phyloP scores from a whole-genome alignment of 1,140 invertebrate species.

The Drosophila takahashii region DNA sequence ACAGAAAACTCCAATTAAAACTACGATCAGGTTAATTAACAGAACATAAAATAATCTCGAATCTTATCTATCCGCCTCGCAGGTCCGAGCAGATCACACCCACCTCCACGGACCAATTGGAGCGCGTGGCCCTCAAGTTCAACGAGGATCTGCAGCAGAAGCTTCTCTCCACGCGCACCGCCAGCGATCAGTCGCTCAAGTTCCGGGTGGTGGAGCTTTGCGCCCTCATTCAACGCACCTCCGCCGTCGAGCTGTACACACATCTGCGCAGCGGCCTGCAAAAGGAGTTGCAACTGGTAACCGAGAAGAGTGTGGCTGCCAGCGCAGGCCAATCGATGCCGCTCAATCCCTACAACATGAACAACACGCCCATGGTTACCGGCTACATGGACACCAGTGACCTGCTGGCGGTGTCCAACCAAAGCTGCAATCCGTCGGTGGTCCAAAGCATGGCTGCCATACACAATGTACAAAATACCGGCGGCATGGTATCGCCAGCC shows the following conservation, averaged over 20 bases:
- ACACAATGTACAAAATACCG: constrained; percentile 39
- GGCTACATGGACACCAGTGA: constrained; percentile 62
- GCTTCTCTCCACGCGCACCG: constrained; percentile 65
- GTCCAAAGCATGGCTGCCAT: constrained; percentile 19
- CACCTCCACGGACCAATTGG: constrained; percentile 61
- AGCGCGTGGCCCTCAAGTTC: constrained; percentile 69
- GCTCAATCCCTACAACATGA: constrained; percentile 72
- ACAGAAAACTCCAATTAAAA: neutral
- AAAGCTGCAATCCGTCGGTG: constrained; percentile 18
- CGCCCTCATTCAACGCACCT: constrained; percentile 62
- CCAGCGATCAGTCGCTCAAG: constrained; percentile 70
- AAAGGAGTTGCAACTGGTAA: constrained; percentile 74
- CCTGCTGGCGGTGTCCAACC: constrained; percentile 24
- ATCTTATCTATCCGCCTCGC: neutral
- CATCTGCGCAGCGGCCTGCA: constrained; percentile 73
- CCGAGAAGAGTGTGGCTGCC: constrained; percentile 69
- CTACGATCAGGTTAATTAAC: neutral
- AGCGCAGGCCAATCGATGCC: constrained; percentile 71
- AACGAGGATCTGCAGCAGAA: constrained; percentile 79
- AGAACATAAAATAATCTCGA: neutral
- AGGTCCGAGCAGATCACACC: constrained; percentile 77
- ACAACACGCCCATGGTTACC: constrained; percentile 37
- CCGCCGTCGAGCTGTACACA: constrained; percentile 72
- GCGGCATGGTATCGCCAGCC: constrained; percentile 19
- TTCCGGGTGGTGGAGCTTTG: constrained; percentile 78